A percentile compares a stretch with the other conserved stretches of the same genome.
Conservation (phyloP, 2,888 invertebrate genomes). For the Chelonus formosanus region DNA sequence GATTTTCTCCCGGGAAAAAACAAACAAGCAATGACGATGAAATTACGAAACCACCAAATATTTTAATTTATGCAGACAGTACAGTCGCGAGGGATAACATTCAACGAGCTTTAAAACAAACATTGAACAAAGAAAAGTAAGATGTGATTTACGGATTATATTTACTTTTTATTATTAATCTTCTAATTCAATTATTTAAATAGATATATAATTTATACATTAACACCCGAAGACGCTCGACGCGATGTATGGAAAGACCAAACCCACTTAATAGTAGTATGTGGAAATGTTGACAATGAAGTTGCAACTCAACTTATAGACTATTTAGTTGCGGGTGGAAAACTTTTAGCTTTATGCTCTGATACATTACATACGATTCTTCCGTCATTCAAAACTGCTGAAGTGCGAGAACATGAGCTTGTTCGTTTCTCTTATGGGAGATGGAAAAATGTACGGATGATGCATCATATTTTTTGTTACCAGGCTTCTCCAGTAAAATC, state of each 20-base stretch:
- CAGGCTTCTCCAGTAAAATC: constrained; percentile 86
- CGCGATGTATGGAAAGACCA: constrained; percentile 73
- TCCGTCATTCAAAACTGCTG: constrained; percentile 84
- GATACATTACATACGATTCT: constrained; percentile 80
- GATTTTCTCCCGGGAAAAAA: too few species aligned
- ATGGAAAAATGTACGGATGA: constrained; percentile 85
- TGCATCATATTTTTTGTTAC: constrained; percentile 89
- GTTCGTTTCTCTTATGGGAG: constrained; percentile 85
- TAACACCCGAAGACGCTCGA: constrained; percentile 62
- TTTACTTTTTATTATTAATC: too few species aligned
- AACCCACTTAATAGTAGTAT: constrained; percentile 78
- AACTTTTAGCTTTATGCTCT: constrained; percentile 81
- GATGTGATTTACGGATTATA: constrained; percentile 28
- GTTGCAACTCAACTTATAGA: constrained; percentile 75
- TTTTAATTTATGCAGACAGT: constrained; percentile 84
- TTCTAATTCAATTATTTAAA: neutral
- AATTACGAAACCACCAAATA: constrained; percentile 77
- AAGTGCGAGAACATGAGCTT: constrained; percentile 84
- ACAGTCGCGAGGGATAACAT: constrained; percentile 78
- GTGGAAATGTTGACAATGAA: constrained; percentile 76
- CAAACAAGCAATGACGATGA: too few species aligned
- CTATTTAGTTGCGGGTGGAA: constrained; percentile 78
- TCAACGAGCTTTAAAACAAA: constrained; percentile 73
- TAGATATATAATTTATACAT: constrained; percentile 66
- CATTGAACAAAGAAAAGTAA: constrained; percentile 78